Percentiles rank a stretch among this genome's conserved stretches.
Conservation (phyloP, 2,113 vertebrate species). For the Bubo blakistoni region DNA sequence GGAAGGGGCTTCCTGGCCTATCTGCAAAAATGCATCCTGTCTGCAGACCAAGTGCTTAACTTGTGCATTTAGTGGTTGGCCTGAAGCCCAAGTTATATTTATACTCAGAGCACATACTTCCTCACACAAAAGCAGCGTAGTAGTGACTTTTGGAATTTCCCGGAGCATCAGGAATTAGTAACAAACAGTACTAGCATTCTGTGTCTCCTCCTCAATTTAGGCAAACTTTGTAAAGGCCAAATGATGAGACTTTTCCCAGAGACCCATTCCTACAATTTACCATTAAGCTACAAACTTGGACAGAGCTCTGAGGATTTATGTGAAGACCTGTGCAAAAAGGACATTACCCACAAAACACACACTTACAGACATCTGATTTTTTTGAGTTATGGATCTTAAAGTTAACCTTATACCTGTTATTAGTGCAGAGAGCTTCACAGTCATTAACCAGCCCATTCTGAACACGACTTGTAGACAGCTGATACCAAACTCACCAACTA, state of each 20-base stretch:
- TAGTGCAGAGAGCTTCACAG: not conserved
- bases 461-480: not conserved
- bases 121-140: not conserved
- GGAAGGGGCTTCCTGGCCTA: not conserved
- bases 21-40: not conserved
- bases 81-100: not conserved
- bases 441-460: not conserved
- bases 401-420: not conserved
- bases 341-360: not conserved
- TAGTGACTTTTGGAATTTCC: not conserved
- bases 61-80: not conserved
- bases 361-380: not conserved
- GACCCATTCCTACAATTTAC: not conserved
- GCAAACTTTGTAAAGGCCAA: not conserved
- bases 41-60: not conserved
- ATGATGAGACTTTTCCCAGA: not conserved
- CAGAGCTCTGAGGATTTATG: not conserved
- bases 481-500: not conserved
- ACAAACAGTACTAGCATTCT: not conserved
- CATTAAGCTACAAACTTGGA: not conserved
- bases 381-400: not conserved
- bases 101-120: not conserved
- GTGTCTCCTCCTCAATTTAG: not conserved
- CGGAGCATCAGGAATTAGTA: not conserved
- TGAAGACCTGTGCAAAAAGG: not conserved